These are phyloP conservation scores for Heliothis peltigera DNA, from an alignment of 2,888 invertebrate genomes.

Conservation along the genomic window DNA sequence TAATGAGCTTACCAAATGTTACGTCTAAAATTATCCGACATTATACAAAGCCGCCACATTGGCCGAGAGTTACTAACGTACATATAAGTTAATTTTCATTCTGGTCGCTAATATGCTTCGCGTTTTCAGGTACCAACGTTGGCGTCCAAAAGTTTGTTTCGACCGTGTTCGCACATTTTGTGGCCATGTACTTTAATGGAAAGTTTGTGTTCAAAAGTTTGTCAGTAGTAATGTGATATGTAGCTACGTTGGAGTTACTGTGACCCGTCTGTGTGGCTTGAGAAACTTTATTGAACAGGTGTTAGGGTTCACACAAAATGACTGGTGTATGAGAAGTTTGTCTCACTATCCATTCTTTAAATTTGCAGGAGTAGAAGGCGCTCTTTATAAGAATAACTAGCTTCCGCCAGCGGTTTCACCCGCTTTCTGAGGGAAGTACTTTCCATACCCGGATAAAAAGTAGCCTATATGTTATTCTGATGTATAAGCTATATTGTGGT, in stretches of 20 bases:
- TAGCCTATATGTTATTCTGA: no score
- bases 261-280: slow-evolving; percentile 21
- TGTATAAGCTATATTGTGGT: no score
- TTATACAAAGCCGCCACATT: slow-evolving; percentile 14
- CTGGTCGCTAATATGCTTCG: slow-evolving; percentile 37
- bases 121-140: slow-evolving; percentile 34
- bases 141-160: slow-evolving; percentile 41
- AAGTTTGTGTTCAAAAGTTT: slow-evolving; percentile 50
- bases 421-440: no score
- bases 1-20: slow-evolving; percentile 23
- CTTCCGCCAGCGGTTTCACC: no score
- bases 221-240: slow-evolving; percentile 52
- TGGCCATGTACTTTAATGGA: slow-evolving; percentile 50
- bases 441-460: no score
- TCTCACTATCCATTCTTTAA: background rate
- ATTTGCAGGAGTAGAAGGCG: no score
- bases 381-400: no score
- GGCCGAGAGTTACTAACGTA: slow-evolving; percentile 32
- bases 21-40: slow-evolving; percentile 23
- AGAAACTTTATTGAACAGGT: slow-evolving; percentile 37
- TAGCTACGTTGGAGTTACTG: slow-evolving; percentile 29
- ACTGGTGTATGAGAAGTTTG: slow-evolving; percentile 6
- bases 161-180: slow-evolving; percentile 49
- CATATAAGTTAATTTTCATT: slow-evolving; percentile 48
- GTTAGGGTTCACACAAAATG: slow-evolving; percentile 16